Evolutionary conservation across 2,113 vertebrate genomes (phyloP).

Genomic region (Hylia prasina): DNA sequence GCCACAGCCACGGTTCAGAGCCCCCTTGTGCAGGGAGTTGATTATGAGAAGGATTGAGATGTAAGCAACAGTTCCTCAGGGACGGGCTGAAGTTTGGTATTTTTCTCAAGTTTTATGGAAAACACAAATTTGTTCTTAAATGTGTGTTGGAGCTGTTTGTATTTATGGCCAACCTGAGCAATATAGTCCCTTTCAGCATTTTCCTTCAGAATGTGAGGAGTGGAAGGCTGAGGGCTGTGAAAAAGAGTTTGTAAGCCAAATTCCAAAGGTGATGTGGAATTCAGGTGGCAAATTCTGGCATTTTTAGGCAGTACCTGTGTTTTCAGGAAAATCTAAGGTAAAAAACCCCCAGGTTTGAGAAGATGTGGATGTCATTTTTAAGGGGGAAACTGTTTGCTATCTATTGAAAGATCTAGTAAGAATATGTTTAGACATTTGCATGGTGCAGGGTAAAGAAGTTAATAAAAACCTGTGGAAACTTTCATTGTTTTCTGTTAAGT

Average conservation of each 20-base stretch:
- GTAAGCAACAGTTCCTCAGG: not conserved
- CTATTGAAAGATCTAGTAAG: not conserved
- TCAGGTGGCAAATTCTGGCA: not conserved
- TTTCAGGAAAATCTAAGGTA: not conserved
- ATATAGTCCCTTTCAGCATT: not conserved
- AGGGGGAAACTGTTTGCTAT: fast-evolving
- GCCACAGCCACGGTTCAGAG: not conserved
- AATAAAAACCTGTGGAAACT: not conserved
- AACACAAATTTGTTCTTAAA: not conserved
- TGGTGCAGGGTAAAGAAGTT: not conserved
- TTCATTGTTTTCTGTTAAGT: not conserved
- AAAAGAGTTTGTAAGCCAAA: not conserved
- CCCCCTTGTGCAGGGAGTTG: not conserved
- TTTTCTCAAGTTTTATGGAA: not conserved
- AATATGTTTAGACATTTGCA: not conserved
- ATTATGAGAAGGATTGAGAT: not conserved
- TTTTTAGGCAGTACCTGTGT: not conserved
- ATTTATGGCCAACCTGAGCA: not conserved
- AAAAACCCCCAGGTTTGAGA: not conserved
- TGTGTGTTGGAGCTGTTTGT: not conserved
- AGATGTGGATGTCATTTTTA: not conserved
- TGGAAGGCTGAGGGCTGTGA: not conserved
- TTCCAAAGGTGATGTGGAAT: not conserved
- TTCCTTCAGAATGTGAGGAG: not conserved
- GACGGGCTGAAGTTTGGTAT: not conserved